These are phyloP conservation scores for Colius striatus DNA, from an alignment of 2,113 vertebrate genomes.

Conservation along the genomic window DNA sequence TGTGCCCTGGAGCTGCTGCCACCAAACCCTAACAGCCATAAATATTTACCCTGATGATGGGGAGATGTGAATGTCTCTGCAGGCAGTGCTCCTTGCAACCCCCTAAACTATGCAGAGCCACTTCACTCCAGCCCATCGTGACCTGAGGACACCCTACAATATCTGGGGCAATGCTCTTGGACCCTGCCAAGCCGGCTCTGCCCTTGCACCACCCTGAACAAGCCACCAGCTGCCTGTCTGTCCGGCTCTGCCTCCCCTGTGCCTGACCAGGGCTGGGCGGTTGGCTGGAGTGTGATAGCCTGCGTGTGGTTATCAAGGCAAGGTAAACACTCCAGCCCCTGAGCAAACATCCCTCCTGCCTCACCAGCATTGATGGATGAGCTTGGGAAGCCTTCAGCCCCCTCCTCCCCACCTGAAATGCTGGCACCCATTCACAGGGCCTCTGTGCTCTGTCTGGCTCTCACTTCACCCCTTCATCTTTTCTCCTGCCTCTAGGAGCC, in stretches of 20 bases:
- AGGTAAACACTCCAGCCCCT: background rate
- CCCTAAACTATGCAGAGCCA: background rate
- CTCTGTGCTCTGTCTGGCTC: rapidly evolving
- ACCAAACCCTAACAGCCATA: background rate
- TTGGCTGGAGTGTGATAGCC: background rate
- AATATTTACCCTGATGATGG: background rate
- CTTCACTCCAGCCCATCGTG: background rate
- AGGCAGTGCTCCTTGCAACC: background rate
- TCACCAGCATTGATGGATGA: rapidly evolving
- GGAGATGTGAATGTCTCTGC: background rate
- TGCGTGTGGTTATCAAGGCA: background rate
- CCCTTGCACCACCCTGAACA: rapidly evolving
- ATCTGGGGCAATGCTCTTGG: background rate
- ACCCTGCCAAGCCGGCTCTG: background rate
- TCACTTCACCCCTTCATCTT: background rate
- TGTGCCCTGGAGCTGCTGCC: background rate
- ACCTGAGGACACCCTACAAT: background rate
- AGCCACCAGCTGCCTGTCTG: background rate
- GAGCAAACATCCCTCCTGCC: background rate
- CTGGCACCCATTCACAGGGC: no score
- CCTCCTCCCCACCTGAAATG: rapidly evolving
- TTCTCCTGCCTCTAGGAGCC: background rate
- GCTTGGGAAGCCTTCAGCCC: background rate
- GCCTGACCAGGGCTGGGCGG: background rate
- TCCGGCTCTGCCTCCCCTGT: background rate